Percentiles rank a stretch among this genome's conserved stretches.
phyloP scores from a whole-genome alignment of 2,888 invertebrate species.

The Dicranocentrus wangi region DNA sequence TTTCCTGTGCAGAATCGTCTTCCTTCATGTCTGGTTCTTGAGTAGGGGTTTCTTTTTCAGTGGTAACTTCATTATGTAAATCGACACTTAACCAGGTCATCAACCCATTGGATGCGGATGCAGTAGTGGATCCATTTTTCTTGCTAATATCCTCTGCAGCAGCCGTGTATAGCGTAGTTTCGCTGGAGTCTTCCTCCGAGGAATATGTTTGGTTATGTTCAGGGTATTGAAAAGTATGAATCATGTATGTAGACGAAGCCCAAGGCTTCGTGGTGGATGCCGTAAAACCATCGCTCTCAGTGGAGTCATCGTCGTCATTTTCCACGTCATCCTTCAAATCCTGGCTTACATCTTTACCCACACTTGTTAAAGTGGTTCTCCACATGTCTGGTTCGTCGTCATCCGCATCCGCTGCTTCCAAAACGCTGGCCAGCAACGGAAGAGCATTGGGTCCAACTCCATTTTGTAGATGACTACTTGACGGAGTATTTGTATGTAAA shows the following conservation, averaged over 20 bases:
- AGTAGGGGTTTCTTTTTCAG: conserved; percentile 44
- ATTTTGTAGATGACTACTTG: conserved; percentile 20
- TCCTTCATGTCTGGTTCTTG: conserved; percentile 37
- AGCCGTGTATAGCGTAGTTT: conserved; percentile 42
- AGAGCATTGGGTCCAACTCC: conserved; percentile 42
- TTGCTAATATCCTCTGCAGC: conserved; percentile 17
- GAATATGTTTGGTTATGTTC: conserved; percentile 50
- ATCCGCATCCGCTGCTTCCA: conserved; percentile 39
- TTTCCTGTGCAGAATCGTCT: conserved; percentile 56
- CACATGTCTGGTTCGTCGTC: conserved; percentile 27
- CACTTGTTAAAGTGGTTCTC: conserved; percentile 54
- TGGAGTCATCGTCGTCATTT: conserved; percentile 40
- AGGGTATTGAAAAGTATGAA: conserved; percentile 72
- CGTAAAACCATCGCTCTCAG: conserved; percentile 25
- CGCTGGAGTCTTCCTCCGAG: conserved; percentile 46
- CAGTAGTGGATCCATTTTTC: neutral
- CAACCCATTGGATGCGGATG: conserved; percentile 47
- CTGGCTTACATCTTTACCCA: conserved; percentile 48
- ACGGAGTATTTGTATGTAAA: conserved; percentile 21
- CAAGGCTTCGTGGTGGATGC: conserved; percentile 68
- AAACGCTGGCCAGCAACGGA: conserved; percentile 41
- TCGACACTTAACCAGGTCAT: conserved; percentile 68
- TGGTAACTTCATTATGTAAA: conserved; percentile 46
- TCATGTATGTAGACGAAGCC: conserved; percentile 71
- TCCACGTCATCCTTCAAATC: conserved; percentile 40